These are phyloP conservation scores for Ephestia elutella DNA, from an alignment of 1,140 invertebrate species.

Conservation along the genomic window DNA sequence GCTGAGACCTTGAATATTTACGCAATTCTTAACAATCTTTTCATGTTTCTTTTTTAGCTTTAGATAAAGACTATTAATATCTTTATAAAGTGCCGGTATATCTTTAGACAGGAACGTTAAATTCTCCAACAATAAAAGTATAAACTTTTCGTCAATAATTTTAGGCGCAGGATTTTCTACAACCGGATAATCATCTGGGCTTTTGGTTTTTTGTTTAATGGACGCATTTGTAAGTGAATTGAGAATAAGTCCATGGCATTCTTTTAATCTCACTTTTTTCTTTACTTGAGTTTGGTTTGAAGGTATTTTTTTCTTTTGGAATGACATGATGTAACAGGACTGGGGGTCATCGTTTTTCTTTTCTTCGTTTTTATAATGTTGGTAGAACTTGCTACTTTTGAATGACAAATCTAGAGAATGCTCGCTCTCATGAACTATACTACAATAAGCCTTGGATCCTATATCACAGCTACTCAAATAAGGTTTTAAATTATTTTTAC, in stretches of 20 bases:
- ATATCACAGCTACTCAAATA: slow-evolving; percentile 42
- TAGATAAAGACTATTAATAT: slow-evolving; percentile 42
- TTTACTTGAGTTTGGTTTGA: slow-evolving; percentile 15
- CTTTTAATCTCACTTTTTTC: slow-evolving; percentile 22
- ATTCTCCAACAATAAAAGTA: slow-evolving; percentile 48
- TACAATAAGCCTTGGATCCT: slow-evolving; percentile 31
- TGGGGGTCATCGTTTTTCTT: slow-evolving; percentile 26
- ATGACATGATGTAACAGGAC: slow-evolving; percentile 42
- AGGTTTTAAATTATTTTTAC: slow-evolving; percentile 28
- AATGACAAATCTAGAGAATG: slow-evolving; percentile 28
- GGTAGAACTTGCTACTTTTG: slow-evolving; percentile 18
- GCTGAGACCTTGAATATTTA: slow-evolving; percentile 31
- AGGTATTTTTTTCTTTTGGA: slow-evolving; percentile 30
- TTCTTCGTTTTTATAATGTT: slow-evolving; percentile 15
- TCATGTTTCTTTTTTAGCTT: slow-evolving; percentile 45
- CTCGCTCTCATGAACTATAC: slow-evolving; percentile 22
- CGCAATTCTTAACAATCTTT: slow-evolving; percentile 26
- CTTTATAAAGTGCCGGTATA: slow-evolving; percentile 42
- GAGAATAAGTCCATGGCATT: slow-evolving; percentile 11
- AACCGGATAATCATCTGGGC: slow-evolving; percentile 10
- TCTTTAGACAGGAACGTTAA: slow-evolving; percentile 41
- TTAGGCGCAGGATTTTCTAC: slow-evolving; percentile 25
- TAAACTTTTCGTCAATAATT: slow-evolving; percentile 50
- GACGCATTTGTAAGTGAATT: neutral
- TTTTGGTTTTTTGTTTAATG: slow-evolving; percentile 8